A percentile compares a stretch with the other conserved stretches of the same genome.
Conservation (phyloP, 2,113 vertebrate genomes). For the Pterocles orientalis region DNA sequence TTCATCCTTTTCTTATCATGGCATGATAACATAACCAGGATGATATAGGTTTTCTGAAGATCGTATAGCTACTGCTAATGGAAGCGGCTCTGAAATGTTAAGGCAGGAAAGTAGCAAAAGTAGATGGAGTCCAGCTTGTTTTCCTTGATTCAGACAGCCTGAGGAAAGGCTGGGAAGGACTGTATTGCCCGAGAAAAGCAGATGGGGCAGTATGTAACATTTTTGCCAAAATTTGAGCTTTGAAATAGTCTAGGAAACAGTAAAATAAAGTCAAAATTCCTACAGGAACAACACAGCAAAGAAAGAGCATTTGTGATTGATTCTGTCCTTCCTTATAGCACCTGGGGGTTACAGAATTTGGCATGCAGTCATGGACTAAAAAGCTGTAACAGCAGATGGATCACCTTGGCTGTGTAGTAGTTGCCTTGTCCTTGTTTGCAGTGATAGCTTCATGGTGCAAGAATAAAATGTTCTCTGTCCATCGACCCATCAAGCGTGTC, state of each 20-base stretch:
- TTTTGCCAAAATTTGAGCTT: not conserved
- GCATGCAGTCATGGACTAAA: accelerated
- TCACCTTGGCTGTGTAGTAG: not conserved
- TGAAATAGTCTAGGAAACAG: not conserved
- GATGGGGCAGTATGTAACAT: not conserved
- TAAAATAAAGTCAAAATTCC: not conserved
- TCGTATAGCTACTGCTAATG: not conserved
- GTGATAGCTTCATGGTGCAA: slow-evolving; percentile 14
- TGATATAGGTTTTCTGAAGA: not conserved
- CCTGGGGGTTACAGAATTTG: not conserved
- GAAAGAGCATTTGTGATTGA: not conserved
- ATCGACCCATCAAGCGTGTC: accelerated
- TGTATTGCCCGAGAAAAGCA: not conserved
- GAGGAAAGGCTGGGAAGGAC: not conserved
- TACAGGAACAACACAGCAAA: not conserved
- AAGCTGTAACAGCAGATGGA: not conserved
- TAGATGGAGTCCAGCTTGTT: not conserved
- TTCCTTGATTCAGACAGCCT: not conserved
- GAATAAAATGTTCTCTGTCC: not conserved
- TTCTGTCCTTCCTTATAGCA: not conserved
- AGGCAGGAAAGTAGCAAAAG: not conserved
- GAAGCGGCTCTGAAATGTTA: not conserved
- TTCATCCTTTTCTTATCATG: not conserved
- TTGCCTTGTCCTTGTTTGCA: slow-evolving; percentile 42
- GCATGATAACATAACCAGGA: not conserved